These are phyloP conservation scores for Pagrus major DNA, from an alignment of 2,113 vertebrate species.

Conservation along the genomic window DNA sequence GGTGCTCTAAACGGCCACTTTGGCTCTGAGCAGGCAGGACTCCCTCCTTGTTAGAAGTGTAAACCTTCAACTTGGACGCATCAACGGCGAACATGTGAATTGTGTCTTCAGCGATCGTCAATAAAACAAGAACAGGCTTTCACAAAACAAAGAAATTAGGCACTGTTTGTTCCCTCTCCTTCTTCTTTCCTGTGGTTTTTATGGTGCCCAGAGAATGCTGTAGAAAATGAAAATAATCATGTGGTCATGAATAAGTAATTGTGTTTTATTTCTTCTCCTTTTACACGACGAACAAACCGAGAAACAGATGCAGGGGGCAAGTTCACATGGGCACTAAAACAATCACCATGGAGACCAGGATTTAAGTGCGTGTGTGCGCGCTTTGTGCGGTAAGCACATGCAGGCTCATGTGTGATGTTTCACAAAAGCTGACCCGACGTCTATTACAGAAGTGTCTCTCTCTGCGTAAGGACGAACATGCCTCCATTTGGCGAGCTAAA, in stretches of 20 bases:
- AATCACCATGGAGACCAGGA: slow-evolving; percentile 85
- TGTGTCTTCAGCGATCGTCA: slow-evolving; percentile 5
- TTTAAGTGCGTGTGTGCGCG: slow-evolving; percentile 49
- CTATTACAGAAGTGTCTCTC: slow-evolving; percentile 65
- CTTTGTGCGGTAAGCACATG: slow-evolving; percentile 35
- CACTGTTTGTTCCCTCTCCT: slow-evolving; percentile 30
- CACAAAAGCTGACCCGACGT: slow-evolving; percentile 66
- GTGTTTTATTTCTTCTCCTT: slow-evolving; percentile 29
- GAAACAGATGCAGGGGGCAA: slow-evolving; percentile 83
- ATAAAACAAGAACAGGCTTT: slow-evolving; percentile 29
- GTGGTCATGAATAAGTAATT: slow-evolving; percentile 77
- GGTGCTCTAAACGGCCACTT: slow-evolving; percentile 56
- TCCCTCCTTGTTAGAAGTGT: slow-evolving; percentile 41
- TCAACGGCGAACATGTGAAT: slow-evolving; percentile 37
- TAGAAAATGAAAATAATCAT: slow-evolving; percentile 56
- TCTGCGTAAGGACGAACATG: slow-evolving; percentile 55
- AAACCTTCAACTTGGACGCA: slow-evolving; percentile 53
- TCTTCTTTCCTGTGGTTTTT: slow-evolving; percentile 47
- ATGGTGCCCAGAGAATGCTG: slow-evolving; percentile 20
- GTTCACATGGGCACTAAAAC: slow-evolving; percentile 81
- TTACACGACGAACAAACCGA: slow-evolving; percentile 70
- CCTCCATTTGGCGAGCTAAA: slow-evolving; percentile 79
- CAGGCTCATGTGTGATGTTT: slow-evolving; percentile 64
- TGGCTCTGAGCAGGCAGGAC: slow-evolving; percentile 12
- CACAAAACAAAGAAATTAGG: slow-evolving; percentile 12